These are phyloP conservation scores for Notamacropus eugenii DNA, from an alignment of 2,797 vertebrate genomes.

Conservation along the genomic window DNA sequence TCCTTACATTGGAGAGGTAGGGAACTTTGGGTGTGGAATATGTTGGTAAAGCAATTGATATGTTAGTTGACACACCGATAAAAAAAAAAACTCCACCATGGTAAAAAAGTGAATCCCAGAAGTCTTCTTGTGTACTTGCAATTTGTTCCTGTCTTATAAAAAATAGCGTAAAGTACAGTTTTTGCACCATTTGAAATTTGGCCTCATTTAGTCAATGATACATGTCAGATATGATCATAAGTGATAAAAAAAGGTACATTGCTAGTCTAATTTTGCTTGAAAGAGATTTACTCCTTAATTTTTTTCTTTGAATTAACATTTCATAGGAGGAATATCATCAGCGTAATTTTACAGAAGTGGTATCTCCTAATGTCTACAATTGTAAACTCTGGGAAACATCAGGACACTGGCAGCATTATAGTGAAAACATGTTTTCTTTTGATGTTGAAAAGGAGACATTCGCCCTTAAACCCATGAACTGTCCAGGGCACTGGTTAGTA, in stretches of 20 bases:
- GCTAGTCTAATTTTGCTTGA: background rate
- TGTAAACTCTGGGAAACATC: constrained; percentile 96
- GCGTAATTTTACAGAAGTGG: constrained; percentile 93
- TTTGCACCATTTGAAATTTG: background rate
- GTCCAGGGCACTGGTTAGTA: constrained; percentile 95
- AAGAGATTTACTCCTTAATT: background rate
- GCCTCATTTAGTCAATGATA: background rate
- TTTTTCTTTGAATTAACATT: constrained; percentile 15
- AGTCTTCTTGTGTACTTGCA: background rate
- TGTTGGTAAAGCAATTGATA: background rate
- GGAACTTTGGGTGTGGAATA: background rate
- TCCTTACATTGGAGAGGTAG: background rate
- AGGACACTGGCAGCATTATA: constrained; percentile 97
- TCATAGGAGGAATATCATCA: constrained; percentile 92
- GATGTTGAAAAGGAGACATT: constrained; percentile 94
- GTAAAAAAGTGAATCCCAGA: background rate
- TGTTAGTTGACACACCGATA: background rate
- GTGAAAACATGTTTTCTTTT: constrained; percentile 96
- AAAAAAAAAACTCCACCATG: background rate
- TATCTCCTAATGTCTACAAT: constrained; percentile 95
- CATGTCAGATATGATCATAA: background rate
- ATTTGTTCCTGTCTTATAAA: background rate
- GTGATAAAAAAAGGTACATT: background rate
- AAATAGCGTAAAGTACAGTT: background rate
- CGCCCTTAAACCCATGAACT: constrained; percentile 98